phyloP scores from a whole-genome alignment of 1,140 invertebrate species.

The Pinna nobilis region DNA sequence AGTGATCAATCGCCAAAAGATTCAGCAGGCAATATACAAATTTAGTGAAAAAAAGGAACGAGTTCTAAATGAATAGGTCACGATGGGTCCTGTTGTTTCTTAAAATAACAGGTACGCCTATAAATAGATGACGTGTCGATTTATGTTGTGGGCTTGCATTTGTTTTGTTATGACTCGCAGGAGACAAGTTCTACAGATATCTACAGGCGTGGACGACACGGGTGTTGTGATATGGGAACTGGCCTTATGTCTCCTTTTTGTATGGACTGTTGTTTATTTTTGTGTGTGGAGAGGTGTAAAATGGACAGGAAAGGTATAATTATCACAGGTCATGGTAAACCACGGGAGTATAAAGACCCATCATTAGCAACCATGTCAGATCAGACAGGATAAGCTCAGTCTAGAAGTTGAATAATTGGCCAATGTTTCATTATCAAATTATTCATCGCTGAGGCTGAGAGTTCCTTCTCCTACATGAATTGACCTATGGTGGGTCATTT shows the following conservation, averaged over 20 bases:
- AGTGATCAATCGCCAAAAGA: too few relatives aligned
- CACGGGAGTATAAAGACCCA: too few relatives aligned
- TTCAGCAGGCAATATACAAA: too few relatives aligned
- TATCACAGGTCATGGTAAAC: too few relatives aligned
- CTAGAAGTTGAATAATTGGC: too few relatives aligned
- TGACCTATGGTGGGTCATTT: too few relatives aligned
- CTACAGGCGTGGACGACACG: constrained; percentile 86
- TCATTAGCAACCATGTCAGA: too few relatives aligned
- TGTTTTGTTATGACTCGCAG: too few relatives aligned
- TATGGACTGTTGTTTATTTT: constrained; percentile 96
- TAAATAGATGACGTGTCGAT: background rate
- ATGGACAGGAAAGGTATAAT: constrained; percentile 94
- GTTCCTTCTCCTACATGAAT: too few relatives aligned
- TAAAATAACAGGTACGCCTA: background rate
- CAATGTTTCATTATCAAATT: too few relatives aligned
- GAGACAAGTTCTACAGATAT: constrained; percentile 38
- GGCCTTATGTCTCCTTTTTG: constrained; percentile 87
- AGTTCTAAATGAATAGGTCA: background rate
- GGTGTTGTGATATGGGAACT: constrained; percentile 94
- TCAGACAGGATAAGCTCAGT: too few relatives aligned
- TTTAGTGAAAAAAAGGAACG: background rate
- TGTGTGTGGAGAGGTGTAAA: constrained; percentile 99
- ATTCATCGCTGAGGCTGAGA: too few relatives aligned
- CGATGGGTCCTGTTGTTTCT: background rate
- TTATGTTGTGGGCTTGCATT: background rate